These are phyloP conservation scores for Chloropsis hardwickii DNA, from an alignment of 2,113 vertebrate species.

Conservation along the genomic window DNA sequence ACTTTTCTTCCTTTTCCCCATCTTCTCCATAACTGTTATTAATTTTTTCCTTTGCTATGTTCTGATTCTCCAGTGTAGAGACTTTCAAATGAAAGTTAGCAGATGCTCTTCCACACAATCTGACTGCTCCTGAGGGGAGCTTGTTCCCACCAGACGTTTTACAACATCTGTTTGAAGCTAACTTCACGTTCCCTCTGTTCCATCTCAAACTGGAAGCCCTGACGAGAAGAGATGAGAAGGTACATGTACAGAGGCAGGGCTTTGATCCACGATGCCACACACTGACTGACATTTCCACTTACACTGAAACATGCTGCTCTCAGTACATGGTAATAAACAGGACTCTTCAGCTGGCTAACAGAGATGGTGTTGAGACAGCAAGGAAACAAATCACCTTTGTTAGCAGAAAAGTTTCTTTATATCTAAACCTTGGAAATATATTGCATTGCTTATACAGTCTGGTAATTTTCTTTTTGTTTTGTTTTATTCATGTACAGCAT, in stretches of 20 bases:
- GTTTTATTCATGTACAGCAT: neutral
- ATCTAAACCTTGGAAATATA: neutral
- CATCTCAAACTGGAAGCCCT: slow-evolving; percentile 51
- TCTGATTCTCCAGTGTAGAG: slow-evolving; percentile 14
- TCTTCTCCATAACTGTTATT: neutral
- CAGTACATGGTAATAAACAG: slow-evolving; percentile 40
- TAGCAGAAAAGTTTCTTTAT: neutral
- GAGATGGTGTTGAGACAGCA: neutral
- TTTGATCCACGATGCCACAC: slow-evolving; percentile 50
- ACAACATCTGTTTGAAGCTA: slow-evolving; percentile 65
- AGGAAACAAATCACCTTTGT: neutral
- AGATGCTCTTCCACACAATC: slow-evolving; percentile 39
- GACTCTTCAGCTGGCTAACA: slow-evolving; percentile 32
- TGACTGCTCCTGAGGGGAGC: slow-evolving; percentile 43
- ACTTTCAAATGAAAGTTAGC: slow-evolving; percentile 51
- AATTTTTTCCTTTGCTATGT: neutral
- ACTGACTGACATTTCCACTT: slow-evolving; percentile 62
- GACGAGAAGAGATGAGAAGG: slow-evolving; percentile 57
- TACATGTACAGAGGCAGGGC: slow-evolving; percentile 8
- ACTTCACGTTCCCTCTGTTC: slow-evolving; percentile 48
- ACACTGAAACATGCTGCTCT: slow-evolving; percentile 45
- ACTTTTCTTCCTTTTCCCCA: neutral
- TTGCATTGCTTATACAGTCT: neutral
- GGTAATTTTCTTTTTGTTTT: neutral
- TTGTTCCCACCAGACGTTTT: slow-evolving; percentile 56